These are phyloP conservation scores for Cuniculus paca DNA, from an alignment of 2,797 vertebrate species.

Conservation along the genomic window DNA sequence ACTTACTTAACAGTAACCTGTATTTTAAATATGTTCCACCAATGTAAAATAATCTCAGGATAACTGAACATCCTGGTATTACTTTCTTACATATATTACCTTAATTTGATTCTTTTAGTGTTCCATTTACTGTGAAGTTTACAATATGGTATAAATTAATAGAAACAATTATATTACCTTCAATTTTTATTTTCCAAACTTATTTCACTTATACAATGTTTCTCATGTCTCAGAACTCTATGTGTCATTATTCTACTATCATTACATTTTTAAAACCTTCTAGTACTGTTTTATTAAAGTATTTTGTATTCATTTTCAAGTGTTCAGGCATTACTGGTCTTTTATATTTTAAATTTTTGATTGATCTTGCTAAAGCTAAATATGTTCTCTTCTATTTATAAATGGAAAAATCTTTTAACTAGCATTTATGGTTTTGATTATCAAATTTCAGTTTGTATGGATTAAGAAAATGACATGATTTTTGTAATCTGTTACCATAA, in stretches of 20 bases:
- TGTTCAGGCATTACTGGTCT: background rate
- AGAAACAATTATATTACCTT: background rate
- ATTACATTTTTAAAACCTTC: background rate
- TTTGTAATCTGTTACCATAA: background rate
- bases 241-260: background rate
- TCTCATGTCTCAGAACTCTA: background rate
- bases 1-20: background rate
- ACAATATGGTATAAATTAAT: background rate
- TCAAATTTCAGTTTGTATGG: background rate
- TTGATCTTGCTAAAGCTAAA: background rate
- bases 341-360: background rate
- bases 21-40: background rate
- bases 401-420: background rate
- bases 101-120: background rate
- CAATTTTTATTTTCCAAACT: background rate
- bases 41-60: background rate
- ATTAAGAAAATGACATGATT: background rate
- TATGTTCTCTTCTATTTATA: background rate
- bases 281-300: background rate
- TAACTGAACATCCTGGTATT: background rate
- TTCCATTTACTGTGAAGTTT: background rate
- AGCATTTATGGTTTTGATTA: background rate
- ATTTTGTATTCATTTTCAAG: background rate
- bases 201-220: background rate
- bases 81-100: background rate